Percentiles rank a stretch among this genome's conserved stretches.
phyloP scores from a whole-genome alignment of 1,140 invertebrate genomes.

The Nasonia vitripennis region DNA sequence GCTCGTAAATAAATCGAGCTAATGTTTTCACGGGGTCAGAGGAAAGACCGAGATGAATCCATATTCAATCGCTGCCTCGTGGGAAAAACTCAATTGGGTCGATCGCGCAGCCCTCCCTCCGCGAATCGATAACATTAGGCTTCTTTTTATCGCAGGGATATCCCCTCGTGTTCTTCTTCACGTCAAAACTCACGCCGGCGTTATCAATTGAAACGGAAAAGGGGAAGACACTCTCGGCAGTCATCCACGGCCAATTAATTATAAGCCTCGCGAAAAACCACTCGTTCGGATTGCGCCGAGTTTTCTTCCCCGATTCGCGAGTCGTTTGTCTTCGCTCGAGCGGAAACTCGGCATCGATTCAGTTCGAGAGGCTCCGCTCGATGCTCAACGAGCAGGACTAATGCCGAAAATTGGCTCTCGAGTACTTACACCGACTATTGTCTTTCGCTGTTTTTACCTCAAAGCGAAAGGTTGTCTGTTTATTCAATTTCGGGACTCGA shows the following conservation, averaged over 20 bases:
- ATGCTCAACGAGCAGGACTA: not conserved
- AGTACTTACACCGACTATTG: not conserved
- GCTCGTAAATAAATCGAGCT: not conserved
- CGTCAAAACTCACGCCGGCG: no score
- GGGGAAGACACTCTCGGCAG: not conserved
- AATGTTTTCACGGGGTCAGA: not conserved
- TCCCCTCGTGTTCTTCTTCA: no score
- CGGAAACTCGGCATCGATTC: not conserved
- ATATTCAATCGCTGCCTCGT: no score
- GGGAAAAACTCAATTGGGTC: no score
- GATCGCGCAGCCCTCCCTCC: no score
- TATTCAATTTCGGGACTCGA: no score
- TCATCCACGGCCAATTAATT: not conserved
- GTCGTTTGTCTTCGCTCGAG: constrained; percentile 23
- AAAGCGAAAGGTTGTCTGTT: not conserved
- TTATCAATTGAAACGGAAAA: not conserved
- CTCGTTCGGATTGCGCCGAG: not conserved
- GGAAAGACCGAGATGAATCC: not conserved
- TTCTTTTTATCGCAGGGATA: no score
- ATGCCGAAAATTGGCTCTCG: not conserved
- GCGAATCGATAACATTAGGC: no score
- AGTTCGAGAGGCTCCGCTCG: not conserved
- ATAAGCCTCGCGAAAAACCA: not conserved
- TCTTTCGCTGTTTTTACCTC: not conserved
- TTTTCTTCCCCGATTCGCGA: not conserved